Evolutionary conservation across 1,140 invertebrate genomes (phyloP), one percentile per base, ranked within the genome.

Genomic region (Portunus trituberculatus): DNA sequence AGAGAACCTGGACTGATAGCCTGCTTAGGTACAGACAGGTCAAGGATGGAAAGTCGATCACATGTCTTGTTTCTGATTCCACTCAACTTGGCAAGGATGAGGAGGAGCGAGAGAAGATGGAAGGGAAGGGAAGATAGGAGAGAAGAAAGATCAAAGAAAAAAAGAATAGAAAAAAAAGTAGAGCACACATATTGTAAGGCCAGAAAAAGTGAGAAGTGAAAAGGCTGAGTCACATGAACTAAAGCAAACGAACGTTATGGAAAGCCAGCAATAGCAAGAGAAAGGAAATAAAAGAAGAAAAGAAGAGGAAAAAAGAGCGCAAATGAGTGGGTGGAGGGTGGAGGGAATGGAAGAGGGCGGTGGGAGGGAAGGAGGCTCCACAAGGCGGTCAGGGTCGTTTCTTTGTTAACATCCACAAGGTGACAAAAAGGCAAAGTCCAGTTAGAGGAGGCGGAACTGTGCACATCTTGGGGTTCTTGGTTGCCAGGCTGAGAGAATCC

Each of bases 301-400:
- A n/a, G n/a, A 76, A 25, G 67, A 76, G 25, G 6, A n/a, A n/a
- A n/a, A 1, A 20, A 20, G 8, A 20, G 67, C 0, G 20, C 20
- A n/a, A 7, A n/a, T 25, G 67, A n/a, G 67, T 76, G 67, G 25
- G 20, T 59, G 67, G 25, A n/a, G 20, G 67, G 67, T 20, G 67
- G n/a, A 25, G 20, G 67, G 67, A n/a, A n/a, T 12, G n/a, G 67
- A 76, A 20, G 20, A 76, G 67, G 67, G 20, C 16, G 67, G n/a
- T n/a, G n/a, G 20, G 67, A 76, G 67, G 67, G 16, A 76, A n/a
- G 67, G 67, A 25, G 67, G 67, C 25, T 59, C 20, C 52, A 76
- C 67, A 76, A 76, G 25, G 67, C 67, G 67, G 67, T 76, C 67
- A 76, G 67, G 67, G 67, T 76, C 67, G 67, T 76, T 76, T 76